Base-by-base conservation (phyloP, 1,140 invertebrate species). In the Bombus huntii region DNA sequence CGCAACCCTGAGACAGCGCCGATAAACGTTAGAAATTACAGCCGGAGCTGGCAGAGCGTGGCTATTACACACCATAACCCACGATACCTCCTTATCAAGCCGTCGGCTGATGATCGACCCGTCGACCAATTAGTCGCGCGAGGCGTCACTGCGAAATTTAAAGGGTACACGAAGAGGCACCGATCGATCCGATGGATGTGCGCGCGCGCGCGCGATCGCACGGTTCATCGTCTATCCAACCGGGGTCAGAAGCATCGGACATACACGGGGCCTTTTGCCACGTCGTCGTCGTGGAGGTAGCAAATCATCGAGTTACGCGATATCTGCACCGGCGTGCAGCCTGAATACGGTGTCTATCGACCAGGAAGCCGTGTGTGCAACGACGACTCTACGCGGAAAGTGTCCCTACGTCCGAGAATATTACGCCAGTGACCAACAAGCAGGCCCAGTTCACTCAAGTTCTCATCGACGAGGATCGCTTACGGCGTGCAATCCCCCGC, bases 331-430 rank as follows among this genome's bases (percentile, higher is more conserved):
- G 70, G 4, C 53, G 78, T 34, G 79, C 73, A 47, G 39, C 42
- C 31, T 53, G 66, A 62, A 53, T 72, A 77, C 78, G 89, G 81
- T 76, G 88, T 89, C 91, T 93, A 94, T 93, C 92, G 92, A 94
- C 92, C 93, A 92, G 93, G 88, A 93, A 92, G 89, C 91, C 90
- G 85, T 86, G 87, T 87, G 82, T 83, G 79, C 83, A 76, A 81
- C 71, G 53, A 28, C 75, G 37, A 28, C 75, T 71, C 65, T 37
- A 83, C 76, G 81, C 71, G 84, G 42, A 87, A 79, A 73, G 77
- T 75, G 81, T 71, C 86, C 78, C 74, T 84, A 53, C 77, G 71
- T n/a, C 83, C 85, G 87, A 91, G 91, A 92, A 92, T 89, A 92
- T 92, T 88, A 91, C 91, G 91, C 88, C 53, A 28, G 25, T 42